phyloP scores from a whole-genome alignment of 2,888 invertebrate genomes.

The Polia nebulosa region DNA sequence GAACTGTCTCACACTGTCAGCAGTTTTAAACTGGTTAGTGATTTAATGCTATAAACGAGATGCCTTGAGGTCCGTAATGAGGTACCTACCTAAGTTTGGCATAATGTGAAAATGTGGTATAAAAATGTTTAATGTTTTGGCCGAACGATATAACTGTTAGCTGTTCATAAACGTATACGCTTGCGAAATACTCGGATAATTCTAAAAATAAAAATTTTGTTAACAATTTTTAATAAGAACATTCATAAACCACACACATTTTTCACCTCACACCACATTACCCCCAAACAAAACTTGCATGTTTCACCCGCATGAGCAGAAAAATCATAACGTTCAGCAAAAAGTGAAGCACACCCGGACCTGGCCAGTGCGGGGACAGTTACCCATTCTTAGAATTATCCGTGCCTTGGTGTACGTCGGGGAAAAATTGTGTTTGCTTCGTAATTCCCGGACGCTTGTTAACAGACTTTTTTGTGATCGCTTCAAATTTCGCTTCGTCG shows the following conservation, averaged over 20 bases:
- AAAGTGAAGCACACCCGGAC: conserved; percentile 16
- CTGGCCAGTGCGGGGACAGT: background rate
- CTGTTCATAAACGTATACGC: too few species aligned
- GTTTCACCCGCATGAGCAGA: conserved; percentile 18
- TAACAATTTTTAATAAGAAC: conserved; percentile 6
- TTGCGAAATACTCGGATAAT: background rate
- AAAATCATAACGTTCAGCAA: conserved; percentile 33
- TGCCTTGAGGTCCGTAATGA: background rate
- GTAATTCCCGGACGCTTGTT: conserved; percentile 66
- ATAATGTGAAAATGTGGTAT: too few species aligned
- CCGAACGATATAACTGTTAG: background rate
- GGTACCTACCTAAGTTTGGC: too few species aligned
- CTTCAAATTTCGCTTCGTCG: conserved; percentile 61
- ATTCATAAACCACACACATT: conserved; percentile 14
- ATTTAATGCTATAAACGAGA: background rate
- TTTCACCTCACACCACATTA: conserved; percentile 26
- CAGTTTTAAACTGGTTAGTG: background rate
- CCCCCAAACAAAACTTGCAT: conserved; percentile 16
- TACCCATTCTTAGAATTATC: conserved; percentile 4
- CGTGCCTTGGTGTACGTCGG: conserved; percentile 19
- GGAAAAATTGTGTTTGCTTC: conserved; percentile 60
- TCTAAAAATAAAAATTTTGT: conserved; percentile 5
- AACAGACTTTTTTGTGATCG: conserved; percentile 65
- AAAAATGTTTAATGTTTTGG: background rate
- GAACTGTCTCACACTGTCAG: conserved; percentile 3